phyloP scores from a whole-genome alignment of 64 coral and sea anemone genomes.

The Dendrophyllia cribrosa region DNA sequence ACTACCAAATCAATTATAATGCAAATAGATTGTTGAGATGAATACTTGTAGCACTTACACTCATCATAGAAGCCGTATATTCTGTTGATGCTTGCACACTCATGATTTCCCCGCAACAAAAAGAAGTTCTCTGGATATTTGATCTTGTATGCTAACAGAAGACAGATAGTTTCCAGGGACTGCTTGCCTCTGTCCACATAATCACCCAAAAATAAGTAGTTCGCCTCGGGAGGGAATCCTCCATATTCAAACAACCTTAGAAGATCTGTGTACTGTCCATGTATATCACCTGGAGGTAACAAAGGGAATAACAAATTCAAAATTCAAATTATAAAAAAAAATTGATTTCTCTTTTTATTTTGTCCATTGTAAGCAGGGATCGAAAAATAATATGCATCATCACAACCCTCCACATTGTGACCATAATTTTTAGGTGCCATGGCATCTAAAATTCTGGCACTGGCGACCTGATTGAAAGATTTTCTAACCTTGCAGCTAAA shows the following conservation, averaged over 20 bases:
- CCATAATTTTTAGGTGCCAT: too few relatives aligned
- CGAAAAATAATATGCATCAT: too few relatives aligned
- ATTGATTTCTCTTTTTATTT: too few relatives aligned
- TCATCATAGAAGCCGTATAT: slow-evolving; percentile 99
- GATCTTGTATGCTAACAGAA: slow-evolving; percentile 98
- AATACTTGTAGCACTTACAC: slow-evolving; percentile 70
- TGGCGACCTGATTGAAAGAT: too few relatives aligned
- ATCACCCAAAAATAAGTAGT: slow-evolving; percentile 97
- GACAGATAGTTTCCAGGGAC: slow-evolving; percentile 97
- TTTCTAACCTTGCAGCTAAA: too few relatives aligned
- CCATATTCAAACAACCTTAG: slow-evolving; percentile 98
- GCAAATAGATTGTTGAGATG: too few relatives aligned
- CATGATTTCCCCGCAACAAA: slow-evolving; percentile 98
- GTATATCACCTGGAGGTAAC: slow-evolving; percentile 86
- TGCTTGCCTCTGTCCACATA: slow-evolving; percentile 99
- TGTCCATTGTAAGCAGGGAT: too few relatives aligned
- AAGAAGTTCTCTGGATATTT: slow-evolving; percentile 99
- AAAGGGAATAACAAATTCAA: neutral
- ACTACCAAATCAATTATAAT: too few relatives aligned
- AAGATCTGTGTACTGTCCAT: slow-evolving; percentile 98
- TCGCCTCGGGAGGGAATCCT: slow-evolving; percentile 98
- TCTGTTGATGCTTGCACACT: slow-evolving; percentile 99
- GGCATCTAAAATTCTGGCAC: too few relatives aligned
- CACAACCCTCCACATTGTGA: too few relatives aligned
- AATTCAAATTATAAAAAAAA: too few relatives aligned